A percentile compares a stretch with the other conserved stretches of the same genome.
phyloP scores from a whole-genome alignment of 2,888 invertebrate species.

The Acleris emargana region DNA sequence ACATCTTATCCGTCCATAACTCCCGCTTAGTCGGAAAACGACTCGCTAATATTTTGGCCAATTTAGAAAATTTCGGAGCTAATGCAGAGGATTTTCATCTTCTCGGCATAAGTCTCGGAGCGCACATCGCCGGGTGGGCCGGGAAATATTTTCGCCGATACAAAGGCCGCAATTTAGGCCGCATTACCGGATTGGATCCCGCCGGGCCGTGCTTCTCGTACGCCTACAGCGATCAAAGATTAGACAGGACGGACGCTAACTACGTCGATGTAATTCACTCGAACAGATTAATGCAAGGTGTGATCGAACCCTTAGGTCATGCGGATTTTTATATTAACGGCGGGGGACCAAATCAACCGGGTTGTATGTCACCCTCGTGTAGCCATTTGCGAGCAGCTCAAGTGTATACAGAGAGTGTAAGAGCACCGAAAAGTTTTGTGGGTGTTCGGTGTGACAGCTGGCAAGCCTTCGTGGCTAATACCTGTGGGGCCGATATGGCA shows the following conservation, averaged over 20 bases:
- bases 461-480: constrained; percentile 66
- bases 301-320: constrained; percentile 85
- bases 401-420: constrained; percentile 73
- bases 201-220: constrained; percentile 79
- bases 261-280: constrained; percentile 79
- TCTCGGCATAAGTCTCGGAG: constrained; percentile 84
- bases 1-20: constrained; percentile 73
- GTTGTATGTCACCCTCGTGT: constrained; percentile 83
- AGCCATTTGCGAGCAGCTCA: constrained; percentile 76
- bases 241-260: constrained; percentile 71
- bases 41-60: constrained; percentile 77
- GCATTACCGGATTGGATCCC: constrained; percentile 78
- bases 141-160: constrained; percentile 74
- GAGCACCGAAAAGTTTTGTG: constrained; percentile 68
- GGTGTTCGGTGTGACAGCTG: constrained; percentile 68
- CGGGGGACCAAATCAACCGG: constrained; percentile 88
- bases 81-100: constrained; percentile 79
- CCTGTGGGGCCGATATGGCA: constrained; percentile 64
- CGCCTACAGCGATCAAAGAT: constrained; percentile 68
- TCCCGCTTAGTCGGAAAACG: constrained; percentile 79
- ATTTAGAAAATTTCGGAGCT: constrained; percentile 72
- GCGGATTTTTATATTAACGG: constrained; percentile 90
- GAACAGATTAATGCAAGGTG: constrained; percentile 75
- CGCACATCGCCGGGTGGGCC: constrained; percentile 82
- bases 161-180: constrained; percentile 65